Evolutionary conservation across 2,888 invertebrate genomes (phyloP).

Genomic region (Melanostoma scalare): DNA sequence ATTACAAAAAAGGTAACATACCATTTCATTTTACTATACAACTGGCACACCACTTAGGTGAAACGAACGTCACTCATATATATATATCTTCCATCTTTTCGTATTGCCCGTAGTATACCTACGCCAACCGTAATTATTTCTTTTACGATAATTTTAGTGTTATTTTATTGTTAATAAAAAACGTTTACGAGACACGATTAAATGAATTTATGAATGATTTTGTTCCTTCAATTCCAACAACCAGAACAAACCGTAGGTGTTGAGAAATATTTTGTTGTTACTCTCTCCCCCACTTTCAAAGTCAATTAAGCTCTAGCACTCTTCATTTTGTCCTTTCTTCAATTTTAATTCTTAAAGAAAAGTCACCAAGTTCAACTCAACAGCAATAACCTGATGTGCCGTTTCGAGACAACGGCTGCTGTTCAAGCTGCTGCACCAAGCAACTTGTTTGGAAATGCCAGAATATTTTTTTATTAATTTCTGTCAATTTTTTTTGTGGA

Average conservation of each 20-base stretch:
- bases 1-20: background rate
- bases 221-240: conserved; percentile 53
- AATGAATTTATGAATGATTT: conserved; percentile 73
- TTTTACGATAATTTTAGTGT: conserved; percentile 76
- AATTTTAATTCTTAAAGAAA: conserved; percentile 15
- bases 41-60: conserved; percentile 20
- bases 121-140: conserved; percentile 64
- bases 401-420: background rate
- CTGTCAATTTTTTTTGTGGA: background rate
- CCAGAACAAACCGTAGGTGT: conserved; percentile 32
- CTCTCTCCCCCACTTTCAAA: background rate
- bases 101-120: conserved; percentile 11
- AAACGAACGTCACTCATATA: conserved; percentile 45
- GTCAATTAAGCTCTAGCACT: conserved; percentile 9
- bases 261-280: conserved; percentile 28
- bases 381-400: background rate
- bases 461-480: background rate
- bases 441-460: conserved; percentile 5
- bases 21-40: conserved; percentile 5
- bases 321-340: background rate
- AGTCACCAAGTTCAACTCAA: conserved; percentile 31
- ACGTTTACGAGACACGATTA: conserved; percentile 70
- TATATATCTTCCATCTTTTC: conserved; percentile 28
- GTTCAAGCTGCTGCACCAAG: background rate
- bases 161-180: conserved; percentile 76